Percentiles rank a stretch among this genome's conserved stretches.
phyloP scores from a whole-genome alignment of 23 tunicate genomes.

The Trididemnum miniatum region DNA sequence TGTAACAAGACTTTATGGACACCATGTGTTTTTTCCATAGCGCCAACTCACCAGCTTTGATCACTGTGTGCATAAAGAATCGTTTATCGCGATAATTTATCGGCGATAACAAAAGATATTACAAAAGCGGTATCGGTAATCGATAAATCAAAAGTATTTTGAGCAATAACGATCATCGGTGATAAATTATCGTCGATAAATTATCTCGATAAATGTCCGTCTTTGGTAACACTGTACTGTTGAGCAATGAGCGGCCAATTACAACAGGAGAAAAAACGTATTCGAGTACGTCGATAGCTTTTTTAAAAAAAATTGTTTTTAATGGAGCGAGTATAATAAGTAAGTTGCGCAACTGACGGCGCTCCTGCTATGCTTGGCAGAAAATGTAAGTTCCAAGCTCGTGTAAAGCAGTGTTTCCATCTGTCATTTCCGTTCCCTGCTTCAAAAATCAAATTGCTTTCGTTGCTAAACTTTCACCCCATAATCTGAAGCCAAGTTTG shows the following conservation, averaged over 20 bases:
- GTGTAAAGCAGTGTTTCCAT: neutral
- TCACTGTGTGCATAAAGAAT: too few relatives aligned
- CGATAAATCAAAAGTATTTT: too few relatives aligned
- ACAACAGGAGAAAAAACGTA: neutral
- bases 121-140: too few relatives aligned
- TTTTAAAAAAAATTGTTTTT: slow-evolving; percentile 1
- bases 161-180: too few relatives aligned
- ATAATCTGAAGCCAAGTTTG: neutral
- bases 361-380: slow-evolving; percentile 28
- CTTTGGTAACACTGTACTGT: neutral
- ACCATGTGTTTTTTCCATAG: too few relatives aligned
- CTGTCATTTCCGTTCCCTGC: neutral
- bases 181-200: too few relatives aligned
- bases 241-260: neutral
- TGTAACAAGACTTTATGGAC: too few relatives aligned
- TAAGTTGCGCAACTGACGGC: neutral
- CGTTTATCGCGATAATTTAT: too few relatives aligned
- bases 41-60: too few relatives aligned
- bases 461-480: neutral
- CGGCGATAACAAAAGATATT: too few relatives aligned
- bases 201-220: too few relatives aligned
- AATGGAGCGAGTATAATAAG: slow-evolving; percentile 37
- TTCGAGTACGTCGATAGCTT: neutral
- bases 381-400: neutral
- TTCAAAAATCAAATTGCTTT: neutral